phyloP scores from a whole-genome alignment of 1,140 invertebrate genomes.

The Triops cancriformis region DNA sequence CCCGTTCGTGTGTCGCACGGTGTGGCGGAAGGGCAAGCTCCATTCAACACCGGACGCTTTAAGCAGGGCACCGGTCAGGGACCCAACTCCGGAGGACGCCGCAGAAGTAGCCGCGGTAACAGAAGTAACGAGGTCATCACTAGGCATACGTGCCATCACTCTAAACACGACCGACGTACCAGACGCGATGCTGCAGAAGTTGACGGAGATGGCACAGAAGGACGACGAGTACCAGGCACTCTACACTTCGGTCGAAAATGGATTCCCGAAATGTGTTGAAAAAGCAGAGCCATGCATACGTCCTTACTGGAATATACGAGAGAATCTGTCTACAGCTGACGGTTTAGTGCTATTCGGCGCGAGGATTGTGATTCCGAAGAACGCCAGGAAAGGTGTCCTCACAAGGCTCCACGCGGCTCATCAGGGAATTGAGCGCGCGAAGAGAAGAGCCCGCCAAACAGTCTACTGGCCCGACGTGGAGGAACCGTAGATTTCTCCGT shows the following conservation, averaged over 20 bases:
- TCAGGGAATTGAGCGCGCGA: slow-evolving; percentile 35
- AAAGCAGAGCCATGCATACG: neutral
- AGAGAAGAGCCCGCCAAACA: slow-evolving; percentile 36
- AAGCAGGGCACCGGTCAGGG: slow-evolving; percentile 12
- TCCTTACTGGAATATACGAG: slow-evolving; percentile 16
- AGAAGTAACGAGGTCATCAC: neutral
- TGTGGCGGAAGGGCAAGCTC: slow-evolving; percentile 22
- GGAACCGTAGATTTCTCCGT: slow-evolving; percentile 20
- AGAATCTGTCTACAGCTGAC: slow-evolving; percentile 18
- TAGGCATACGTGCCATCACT: neutral
- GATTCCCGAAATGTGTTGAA: neutral
- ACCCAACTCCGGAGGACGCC: slow-evolving; percentile 19
- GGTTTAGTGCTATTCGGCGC: slow-evolving; percentile 17
- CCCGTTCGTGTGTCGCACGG: slow-evolving; percentile 24
- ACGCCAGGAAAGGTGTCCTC: slow-evolving; percentile 21
- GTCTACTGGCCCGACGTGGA: slow-evolving; percentile 41
- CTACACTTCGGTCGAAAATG: neutral
- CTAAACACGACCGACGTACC: neutral
- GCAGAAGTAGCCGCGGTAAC: slow-evolving; percentile 6
- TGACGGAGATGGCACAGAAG: neutral
- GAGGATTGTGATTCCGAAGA: too few relatives aligned
- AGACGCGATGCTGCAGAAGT: neutral
- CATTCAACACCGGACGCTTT: slow-evolving; percentile 24
- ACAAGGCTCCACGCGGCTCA: slow-evolving; percentile 24
- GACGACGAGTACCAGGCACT: slow-evolving; percentile 2